Percentiles rank a stretch among this genome's conserved stretches.
Evolutionary conservation across 2,113 vertebrate species (phyloP).

Genomic region (Polyodon spathula): DNA sequence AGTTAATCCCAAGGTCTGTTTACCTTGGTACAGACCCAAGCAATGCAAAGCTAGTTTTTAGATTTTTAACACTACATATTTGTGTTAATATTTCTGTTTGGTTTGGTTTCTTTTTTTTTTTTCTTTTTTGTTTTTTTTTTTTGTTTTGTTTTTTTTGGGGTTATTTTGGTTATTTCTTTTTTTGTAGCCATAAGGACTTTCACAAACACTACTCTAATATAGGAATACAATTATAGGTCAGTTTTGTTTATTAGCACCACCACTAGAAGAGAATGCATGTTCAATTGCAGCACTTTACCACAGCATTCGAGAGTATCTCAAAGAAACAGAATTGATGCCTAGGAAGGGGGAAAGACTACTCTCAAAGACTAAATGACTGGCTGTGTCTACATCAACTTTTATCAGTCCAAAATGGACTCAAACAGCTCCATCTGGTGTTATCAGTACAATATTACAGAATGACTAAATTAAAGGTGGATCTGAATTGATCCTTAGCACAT

Average conservation of each 20-base stretch:
- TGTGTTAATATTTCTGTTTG: constrained; percentile 37
- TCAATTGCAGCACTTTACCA: background rate
- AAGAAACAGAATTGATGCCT: background rate
- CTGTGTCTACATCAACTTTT: background rate
- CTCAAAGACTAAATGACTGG: background rate
- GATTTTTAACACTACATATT: no score
- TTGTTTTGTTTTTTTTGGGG: no score
- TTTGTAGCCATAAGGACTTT: no score
- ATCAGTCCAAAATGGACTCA: constrained; percentile 11
- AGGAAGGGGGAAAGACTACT: background rate
- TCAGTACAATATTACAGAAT: constrained; percentile 27
- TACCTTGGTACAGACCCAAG: constrained; percentile 47
- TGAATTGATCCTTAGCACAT: background rate
- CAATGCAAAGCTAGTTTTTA: background rate
- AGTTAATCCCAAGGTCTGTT: constrained; percentile 65
- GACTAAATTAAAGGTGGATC: constrained; percentile 1
- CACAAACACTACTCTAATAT: background rate
- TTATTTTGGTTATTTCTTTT: no score
- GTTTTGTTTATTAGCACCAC: background rate
- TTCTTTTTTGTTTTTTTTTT: background rate
- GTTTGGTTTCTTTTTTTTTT: constrained; percentile 33
- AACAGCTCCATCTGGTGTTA: constrained; percentile 57
- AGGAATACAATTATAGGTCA: background rate
- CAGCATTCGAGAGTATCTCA: background rate
- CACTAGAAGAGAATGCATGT: background rate